Evolutionary conservation across 1,140 invertebrate genomes (phyloP), one percentile per base, ranked within the genome.

Genomic region (Anastatus disparis): DNA sequence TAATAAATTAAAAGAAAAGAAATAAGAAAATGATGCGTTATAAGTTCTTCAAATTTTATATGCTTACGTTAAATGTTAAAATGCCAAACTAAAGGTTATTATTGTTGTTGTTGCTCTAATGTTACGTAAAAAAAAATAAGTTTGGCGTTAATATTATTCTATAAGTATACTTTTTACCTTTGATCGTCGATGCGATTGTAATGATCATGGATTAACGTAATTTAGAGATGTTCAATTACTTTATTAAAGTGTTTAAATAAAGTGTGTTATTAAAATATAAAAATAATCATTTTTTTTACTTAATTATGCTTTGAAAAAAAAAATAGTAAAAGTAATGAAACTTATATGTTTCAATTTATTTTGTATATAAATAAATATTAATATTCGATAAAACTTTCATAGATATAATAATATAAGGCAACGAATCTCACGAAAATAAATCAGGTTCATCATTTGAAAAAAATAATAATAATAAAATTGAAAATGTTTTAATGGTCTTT

Each of bases 31-130:
- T 68, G 69, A 75, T 79, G 63, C 65, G 79, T 81, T 83, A 82
- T 71, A 62, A 56, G 79, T 74, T 76, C 77, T 80, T 76, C 76
- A 83, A 67, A 83, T 83, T 83, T 83, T 83, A 83, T 81, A 81
- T 72, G 75, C 67, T 81, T 83, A 58, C 73, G 80, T 83, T 83
- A 71, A 76, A 74, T 81, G 76, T 79, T 77, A 70, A 59, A 73
- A 15, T 74, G 46, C 73, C 71, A 71, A 75, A 35, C 31, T 35
- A 35, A 35, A 77, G 74, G 63, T 80, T 77, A 73, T 59, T 58
- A 70, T 63, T 29, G 68, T 63, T 70, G 68, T 70, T 70, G 50
- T 63, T 64, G 22, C 17, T 70, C 50, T 22, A 10, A 70, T 35
- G 42, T 46, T 55, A 35, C 17, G 27, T 63, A 20, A 63, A 10